Conservation (phyloP, 2,888 invertebrate genomes). For the Buathra laborator region DNA sequence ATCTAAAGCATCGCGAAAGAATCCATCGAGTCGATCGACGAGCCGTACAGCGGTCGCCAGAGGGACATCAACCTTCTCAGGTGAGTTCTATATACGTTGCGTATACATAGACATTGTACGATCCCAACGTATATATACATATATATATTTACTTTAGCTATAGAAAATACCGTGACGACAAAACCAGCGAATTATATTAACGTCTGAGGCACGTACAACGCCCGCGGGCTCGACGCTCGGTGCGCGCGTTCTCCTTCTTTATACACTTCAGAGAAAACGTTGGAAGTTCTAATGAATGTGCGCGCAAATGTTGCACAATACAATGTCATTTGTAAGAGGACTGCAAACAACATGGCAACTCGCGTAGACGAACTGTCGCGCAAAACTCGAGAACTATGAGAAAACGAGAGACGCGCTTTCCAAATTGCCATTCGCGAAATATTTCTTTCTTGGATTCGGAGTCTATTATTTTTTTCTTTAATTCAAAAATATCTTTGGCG, state of each 20-base stretch:
- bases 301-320: conserved; percentile 36
- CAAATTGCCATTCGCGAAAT: conserved; percentile 24
- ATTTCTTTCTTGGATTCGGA: neutral
- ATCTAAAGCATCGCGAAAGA: conserved; percentile 86
- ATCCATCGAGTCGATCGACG: conserved; percentile 69
- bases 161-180: conserved; percentile 39
- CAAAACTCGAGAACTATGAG: conserved; percentile 26
- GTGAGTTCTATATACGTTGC: conserved; percentile 60
- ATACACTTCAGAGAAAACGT: conserved; percentile 19
- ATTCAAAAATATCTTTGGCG: neutral
- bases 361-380: no score
- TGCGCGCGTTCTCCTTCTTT: neutral
- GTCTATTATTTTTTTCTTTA: neutral
- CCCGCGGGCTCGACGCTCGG: neutral
- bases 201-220: conserved; percentile 42
- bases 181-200: conserved; percentile 48
- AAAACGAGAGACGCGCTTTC: conserved; percentile 35
- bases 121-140: neutral
- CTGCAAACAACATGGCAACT: no score
- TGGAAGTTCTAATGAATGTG: conserved; percentile 32
- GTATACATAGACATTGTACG: neutral
- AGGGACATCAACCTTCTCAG: conserved; percentile 62
- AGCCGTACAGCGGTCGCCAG: conserved; percentile 56
- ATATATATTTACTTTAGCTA: conserved; percentile 22
- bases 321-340: neutral